Percentiles rank a stretch among this genome's conserved stretches.
Conservation (phyloP, 1,140 invertebrate species). For the Drosophila ambigua region DNA sequence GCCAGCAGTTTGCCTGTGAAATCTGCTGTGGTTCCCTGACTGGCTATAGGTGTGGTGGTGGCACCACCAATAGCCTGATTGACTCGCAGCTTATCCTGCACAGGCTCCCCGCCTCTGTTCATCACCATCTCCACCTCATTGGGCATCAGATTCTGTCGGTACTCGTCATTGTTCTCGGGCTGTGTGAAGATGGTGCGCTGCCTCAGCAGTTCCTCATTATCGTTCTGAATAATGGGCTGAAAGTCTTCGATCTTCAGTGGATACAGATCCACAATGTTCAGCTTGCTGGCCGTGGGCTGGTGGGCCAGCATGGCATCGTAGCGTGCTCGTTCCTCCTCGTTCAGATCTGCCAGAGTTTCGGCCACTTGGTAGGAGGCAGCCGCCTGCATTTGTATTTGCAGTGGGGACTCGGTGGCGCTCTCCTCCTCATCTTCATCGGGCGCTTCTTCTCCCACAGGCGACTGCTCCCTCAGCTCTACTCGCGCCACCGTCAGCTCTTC, state of each 20-base stretch:
- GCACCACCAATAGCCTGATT: constrained; percentile 23
- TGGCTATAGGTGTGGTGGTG: constrained; percentile 6
- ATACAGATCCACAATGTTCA: constrained; percentile 79
- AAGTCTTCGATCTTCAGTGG: constrained; percentile 78
- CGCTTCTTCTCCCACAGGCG: neutral
- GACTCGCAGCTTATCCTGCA: constrained; percentile 5
- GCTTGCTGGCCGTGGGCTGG: constrained; percentile 62
- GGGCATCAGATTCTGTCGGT: constrained; percentile 77
- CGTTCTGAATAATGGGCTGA: constrained; percentile 60
- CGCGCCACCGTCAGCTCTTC: neutral
- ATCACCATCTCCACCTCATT: constrained; percentile 68
- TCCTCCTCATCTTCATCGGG: constrained; percentile 5
- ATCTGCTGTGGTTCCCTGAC: constrained; percentile 50
- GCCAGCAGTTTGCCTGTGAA: constrained; percentile 76
- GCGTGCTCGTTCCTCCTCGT: constrained; percentile 58
- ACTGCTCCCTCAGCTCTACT: constrained; percentile 16
- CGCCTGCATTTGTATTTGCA: constrained; percentile 72
- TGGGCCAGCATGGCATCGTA: constrained; percentile 66
- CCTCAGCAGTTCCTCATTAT: constrained; percentile 59
- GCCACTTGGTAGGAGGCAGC: constrained; percentile 72
- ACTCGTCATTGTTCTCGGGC: constrained; percentile 58
- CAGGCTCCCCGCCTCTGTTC: constrained; percentile 4
- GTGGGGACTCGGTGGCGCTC: constrained; percentile 18
- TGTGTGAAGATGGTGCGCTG: constrained; percentile 61
- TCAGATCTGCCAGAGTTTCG: constrained; percentile 68